Evolutionary conservation across 92 coral and sea anemone species (phyloP), one percentile per base, ranked within the genome.

Genomic region (Bergia sp.): DNA sequence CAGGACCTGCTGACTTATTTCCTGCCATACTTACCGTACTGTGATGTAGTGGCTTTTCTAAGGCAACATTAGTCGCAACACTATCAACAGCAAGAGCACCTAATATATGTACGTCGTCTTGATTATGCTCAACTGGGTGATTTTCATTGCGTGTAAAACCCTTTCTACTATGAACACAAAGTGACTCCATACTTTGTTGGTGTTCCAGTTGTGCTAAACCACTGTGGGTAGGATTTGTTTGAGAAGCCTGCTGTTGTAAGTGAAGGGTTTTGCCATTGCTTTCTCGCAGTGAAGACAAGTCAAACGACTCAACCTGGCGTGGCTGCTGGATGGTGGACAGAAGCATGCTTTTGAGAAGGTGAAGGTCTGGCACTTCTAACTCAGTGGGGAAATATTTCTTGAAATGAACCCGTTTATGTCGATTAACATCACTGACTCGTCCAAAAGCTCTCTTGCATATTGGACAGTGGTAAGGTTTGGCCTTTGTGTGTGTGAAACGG

Each of bases 391-490:
- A 21, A 9, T 4, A 16, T 76, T 16, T 44, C 21, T 12, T 76
- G 53, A 21, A 76, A 39, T 76, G 79, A 37, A 76, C n/a, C 10
- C 79, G 79, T 41, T 76, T 41, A 44, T 76, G 79, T 4, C 79
- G 79, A 76, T 76, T 76, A 5, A 76, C 43, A 42, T 76, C 79
- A 44, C 79, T 76, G 50, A 76, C 79, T 20, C 79, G 79, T 41
- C 47, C 79, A 76, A 76, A 76, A 18, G 50, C 79, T n/a, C 79
- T 76, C 45, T 12, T n/a, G 41, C 79, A 76, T 39, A 76, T 39
- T 13, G 23, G 43, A 37, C 79, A 76, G 3, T 39, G 79, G 16
- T 76, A 18, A 0, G 79, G 79, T 37, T 76, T 76, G 3, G 11
- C 45, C 16, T 41, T 76, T 15, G 79, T 76, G 79, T 76, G 79